A percentile compares a stretch with the other conserved stretches of the same genome.
These are phyloP conservation scores for Danionella dracula DNA, from an alignment of 2,797 vertebrate species.

Conservation along the genomic window DNA sequence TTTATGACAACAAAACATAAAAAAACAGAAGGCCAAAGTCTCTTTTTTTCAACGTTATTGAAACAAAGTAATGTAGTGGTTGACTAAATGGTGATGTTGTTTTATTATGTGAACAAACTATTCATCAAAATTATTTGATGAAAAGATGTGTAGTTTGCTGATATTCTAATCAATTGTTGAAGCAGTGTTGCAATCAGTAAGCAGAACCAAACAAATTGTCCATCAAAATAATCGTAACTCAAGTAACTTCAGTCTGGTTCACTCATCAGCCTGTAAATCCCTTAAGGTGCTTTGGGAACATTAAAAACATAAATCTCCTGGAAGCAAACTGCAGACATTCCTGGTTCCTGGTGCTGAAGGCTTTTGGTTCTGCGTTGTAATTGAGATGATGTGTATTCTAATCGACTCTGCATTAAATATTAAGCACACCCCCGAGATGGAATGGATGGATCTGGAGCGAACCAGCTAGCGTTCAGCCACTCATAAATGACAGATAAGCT, in stretches of 20 bases:
- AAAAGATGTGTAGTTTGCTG: too few species aligned
- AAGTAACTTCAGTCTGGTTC: not conserved
- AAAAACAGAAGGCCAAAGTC: too few species aligned
- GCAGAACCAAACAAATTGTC: too few species aligned
- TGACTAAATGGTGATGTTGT: too few species aligned
- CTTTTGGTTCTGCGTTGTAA: constrained; percentile 15
- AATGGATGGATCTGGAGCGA: not conserved
- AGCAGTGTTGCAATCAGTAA: too few species aligned
- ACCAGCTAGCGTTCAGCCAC: not conserved
- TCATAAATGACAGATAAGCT: constrained; percentile 14
- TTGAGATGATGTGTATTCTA: constrained; percentile 30
- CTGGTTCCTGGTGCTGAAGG: constrained; percentile 7
- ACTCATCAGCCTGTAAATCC: constrained; percentile 14
- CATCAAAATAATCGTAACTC: not conserved
- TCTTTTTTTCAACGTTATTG: too few species aligned
- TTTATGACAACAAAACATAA: too few species aligned
- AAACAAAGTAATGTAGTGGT: too few species aligned
- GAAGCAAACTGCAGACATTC: not conserved
- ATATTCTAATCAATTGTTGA: too few species aligned
- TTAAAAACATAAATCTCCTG: constrained; percentile 27
- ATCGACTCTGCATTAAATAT: constrained; percentile 31
- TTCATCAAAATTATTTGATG: too few species aligned
- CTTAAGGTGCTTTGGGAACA: constrained; percentile 27
- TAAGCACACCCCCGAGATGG: constrained; percentile 29
- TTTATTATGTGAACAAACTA: too few species aligned